Conservation (phyloP, 2,797 vertebrate genomes). For the Danio jaintianensis region DNA sequence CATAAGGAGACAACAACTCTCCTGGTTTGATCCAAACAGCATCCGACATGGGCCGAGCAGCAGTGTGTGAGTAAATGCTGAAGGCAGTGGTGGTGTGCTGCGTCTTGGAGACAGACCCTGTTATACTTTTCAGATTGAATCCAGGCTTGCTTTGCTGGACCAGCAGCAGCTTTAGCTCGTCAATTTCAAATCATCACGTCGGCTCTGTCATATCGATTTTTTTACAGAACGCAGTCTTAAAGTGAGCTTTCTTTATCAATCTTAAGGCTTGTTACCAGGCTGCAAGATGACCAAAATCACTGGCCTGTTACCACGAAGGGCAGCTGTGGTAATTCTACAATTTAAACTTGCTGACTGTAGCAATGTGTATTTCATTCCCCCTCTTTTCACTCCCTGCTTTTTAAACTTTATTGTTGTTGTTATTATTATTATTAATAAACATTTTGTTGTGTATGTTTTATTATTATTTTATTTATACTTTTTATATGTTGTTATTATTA, state of each 20-base stretch:
- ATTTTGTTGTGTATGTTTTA: too few relatives aligned
- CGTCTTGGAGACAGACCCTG: slow-evolving; percentile 49
- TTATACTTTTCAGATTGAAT: slow-evolving; percentile 73
- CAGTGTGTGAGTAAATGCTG: slow-evolving; percentile 8
- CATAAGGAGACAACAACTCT: slow-evolving; percentile 7
- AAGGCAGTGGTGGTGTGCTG: slow-evolving; percentile 14
- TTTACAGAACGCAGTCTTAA: slow-evolving; percentile 79
- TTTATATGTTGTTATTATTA: too few relatives aligned
- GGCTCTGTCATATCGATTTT: slow-evolving; percentile 88
- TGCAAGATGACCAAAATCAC: slow-evolving; percentile 77
- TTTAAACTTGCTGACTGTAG: slow-evolving; percentile 28
- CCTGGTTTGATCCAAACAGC: slow-evolving; percentile 7
- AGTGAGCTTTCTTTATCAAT: slow-evolving; percentile 84
- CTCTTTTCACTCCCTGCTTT: slow-evolving; percentile 4
- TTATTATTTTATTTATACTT: too few relatives aligned
- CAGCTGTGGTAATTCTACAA: slow-evolving; percentile 71
- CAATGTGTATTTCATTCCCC: slow-evolving; percentile 50
- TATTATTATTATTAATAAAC: too few relatives aligned
- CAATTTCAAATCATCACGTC: slow-evolving; percentile 86
- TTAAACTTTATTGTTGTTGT: too few relatives aligned
- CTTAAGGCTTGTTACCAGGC: slow-evolving; percentile 81
- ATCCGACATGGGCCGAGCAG: neutral
- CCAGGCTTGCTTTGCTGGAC: slow-evolving; percentile 69
- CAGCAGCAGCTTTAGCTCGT: slow-evolving; percentile 78
- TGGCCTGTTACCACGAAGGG: slow-evolving; percentile 73